Evolutionary conservation across 2,888 invertebrate species (phyloP), one percentile per base, ranked within the genome.

Genomic region (Lottia scabra): DNA sequence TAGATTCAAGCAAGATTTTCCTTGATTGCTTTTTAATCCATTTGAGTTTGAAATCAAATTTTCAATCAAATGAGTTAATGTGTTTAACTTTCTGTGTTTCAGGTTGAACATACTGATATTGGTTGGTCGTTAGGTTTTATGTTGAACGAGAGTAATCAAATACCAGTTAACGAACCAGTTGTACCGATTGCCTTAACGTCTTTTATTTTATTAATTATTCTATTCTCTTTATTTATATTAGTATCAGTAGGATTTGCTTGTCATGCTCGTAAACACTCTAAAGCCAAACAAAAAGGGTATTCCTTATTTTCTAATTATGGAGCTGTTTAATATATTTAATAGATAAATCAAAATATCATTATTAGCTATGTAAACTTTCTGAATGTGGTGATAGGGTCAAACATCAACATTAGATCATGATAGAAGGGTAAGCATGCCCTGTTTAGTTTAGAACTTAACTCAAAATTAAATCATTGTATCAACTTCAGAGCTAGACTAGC

Each of bases 51-150:
- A n/a, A n/a, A n/a, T n/a, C n/a, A n/a, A n/a, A n/a, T n/a, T n/a
- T n/a, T n/a, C n/a, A n/a, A n/a, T n/a, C n/a, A n/a, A n/a, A 30
- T 38, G 38, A 38, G 38, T 38, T 38, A 13, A 16, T n/a, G 1
- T 66, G 16, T 8, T 63, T 13, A 65, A 5, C n/a, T 75, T n/a
- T 65, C 73, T 64, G 48, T 62, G 27, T 80, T 81, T 38, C 79
- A 90, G 90, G 81, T 90, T 13, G 80, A 85, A 38, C 81, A 81
- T 0, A 86, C 87, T 43, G 88, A 88, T 46, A 76, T 91, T 19
- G 91, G 91, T 1, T 91, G 91, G 91, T 81, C 90, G 0, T 76
- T 91, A 45, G 91, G 91, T 6, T 91, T 88, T 77, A 91, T 91
- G 89, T 84, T 91, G 16, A 88, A 90, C 75, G 87, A 89, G 27